These are phyloP conservation scores for Strigamia maritima DNA, from an alignment of 2,888 invertebrate species.

Conservation along the genomic window DNA sequence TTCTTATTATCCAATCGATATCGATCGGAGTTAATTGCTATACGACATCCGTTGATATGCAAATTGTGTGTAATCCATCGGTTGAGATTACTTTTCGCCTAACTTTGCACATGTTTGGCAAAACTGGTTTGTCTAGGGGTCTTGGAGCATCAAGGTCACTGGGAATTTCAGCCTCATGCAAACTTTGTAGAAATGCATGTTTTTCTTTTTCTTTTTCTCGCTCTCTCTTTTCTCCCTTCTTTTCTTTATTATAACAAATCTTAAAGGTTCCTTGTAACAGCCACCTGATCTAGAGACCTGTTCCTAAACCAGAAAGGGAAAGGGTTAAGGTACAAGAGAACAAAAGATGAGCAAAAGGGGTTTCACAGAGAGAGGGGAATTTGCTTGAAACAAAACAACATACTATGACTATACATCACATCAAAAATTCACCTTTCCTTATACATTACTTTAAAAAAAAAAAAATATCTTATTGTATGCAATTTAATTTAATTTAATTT, in stretches of 20 bases:
- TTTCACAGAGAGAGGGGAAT: background rate
- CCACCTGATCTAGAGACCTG: conserved; percentile 19
- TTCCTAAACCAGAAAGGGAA: conserved; percentile 2
- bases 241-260: background rate
- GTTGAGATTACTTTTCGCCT: background rate
- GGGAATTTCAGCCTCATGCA: background rate
- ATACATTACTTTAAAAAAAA: background rate
- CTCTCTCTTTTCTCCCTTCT: background rate
- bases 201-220: background rate
- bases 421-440: background rate
- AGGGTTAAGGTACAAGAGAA: background rate
- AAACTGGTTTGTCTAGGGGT: conserved; percentile 7
- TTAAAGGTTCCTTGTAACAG: background rate
- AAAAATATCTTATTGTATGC: no score
- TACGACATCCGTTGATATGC: background rate
- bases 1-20: background rate
- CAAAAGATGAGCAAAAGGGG: background rate
- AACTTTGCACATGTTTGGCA: background rate
- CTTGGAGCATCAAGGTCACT: conserved; percentile 17
- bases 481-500: no score
- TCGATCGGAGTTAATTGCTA: background rate
- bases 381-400: conserved; percentile 10
- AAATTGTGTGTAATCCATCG: background rate
- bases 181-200: background rate
- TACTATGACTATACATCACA: background rate